phyloP scores from a whole-genome alignment of 2,888 invertebrate species.

The Argyresthia goedartella region DNA sequence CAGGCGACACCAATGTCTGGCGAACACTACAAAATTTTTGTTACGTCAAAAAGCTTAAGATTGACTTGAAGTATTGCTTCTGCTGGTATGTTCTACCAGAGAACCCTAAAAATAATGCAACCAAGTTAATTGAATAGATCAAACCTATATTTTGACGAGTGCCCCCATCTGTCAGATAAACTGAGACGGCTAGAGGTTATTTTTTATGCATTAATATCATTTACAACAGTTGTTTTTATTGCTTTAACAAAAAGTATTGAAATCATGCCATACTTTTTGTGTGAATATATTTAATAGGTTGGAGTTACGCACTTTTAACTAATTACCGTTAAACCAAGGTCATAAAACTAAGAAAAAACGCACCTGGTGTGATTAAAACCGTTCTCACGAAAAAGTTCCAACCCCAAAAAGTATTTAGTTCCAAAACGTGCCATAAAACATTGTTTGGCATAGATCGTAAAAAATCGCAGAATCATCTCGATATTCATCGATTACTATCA shows the following conservation, averaged over 20 bases:
- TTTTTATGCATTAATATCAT: neutral
- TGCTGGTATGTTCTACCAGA: neutral
- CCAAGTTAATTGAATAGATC: conserved; percentile 38
- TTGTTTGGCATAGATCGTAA: conserved; percentile 49
- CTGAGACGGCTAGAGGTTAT: neutral
- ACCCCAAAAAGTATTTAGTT: conserved; percentile 30
- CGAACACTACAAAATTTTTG: no score
- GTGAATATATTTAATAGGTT: no score
- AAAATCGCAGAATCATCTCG: conserved; percentile 19
- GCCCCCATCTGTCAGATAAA: neutral
- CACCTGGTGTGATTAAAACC: conserved; percentile 9
- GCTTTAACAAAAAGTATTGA: no score
- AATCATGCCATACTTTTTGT: no score
- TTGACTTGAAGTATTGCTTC: neutral
- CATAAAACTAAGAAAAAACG: neutral
- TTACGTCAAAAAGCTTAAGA: neutral
- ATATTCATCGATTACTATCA: conserved; percentile 11
- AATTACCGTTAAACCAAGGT: neutral
- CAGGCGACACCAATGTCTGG: no score
- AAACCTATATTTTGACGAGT: conserved; percentile 42
- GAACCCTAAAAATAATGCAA: neutral
- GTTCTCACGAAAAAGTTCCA: conserved; percentile 17
- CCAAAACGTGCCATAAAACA: conserved; percentile 45
- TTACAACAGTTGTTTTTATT: neutral
- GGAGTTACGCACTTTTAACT: neutral